Evolutionary conservation across 2,113 vertebrate species (phyloP), one percentile per base, ranked within the genome.

Genomic region (Maccullochella peelii): DNA sequence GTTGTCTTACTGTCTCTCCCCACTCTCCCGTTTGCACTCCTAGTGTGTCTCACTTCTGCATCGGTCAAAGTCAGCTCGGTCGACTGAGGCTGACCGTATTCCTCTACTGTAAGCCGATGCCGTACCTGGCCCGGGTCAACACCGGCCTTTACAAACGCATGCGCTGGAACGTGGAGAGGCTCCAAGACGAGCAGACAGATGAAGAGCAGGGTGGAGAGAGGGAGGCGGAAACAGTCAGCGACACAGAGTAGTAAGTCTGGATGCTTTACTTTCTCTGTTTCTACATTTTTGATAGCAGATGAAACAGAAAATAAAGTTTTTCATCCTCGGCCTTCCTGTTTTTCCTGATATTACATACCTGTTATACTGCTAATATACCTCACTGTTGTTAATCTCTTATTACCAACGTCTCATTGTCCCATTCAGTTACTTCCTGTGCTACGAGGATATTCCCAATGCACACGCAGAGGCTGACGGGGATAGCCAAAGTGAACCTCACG

Each of bases 121-220:
- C 96, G 1, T 97, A 95, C 88, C 94, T 96, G 2, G 67, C 93
- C 36, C 84, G 47, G 27, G 74, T 90, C 21, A 69, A 94, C 77
- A 88, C 61, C 0, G 89, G 94, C n/a, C 93, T 96, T 57, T 96
- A 95, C 85, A 97, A 97, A 89, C 94, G 95, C 83, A 97, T 98
- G 95, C 96, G 97, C 42, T 97, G 97, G 97, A 97, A 97, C 9
- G 94, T 98, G 67, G 94, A 95, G 73, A 84, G 72, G 49, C 79
- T 74, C 25, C 47, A 55, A n/a, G 30, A 76, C 40, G 27, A 36
- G 14, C 55, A 49, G 63, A 38, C 11, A 9, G 72, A 84, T 2
- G 42, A 70, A n/a, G 23, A 70, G 25, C 33, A 59, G 27, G 36
- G 33, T 2, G 72, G 33, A 83, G 84, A 71, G 71, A 68, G 11